Conservation (phyloP, 2,888 invertebrate genomes). For the Synanthedon andrenaeformis region DNA sequence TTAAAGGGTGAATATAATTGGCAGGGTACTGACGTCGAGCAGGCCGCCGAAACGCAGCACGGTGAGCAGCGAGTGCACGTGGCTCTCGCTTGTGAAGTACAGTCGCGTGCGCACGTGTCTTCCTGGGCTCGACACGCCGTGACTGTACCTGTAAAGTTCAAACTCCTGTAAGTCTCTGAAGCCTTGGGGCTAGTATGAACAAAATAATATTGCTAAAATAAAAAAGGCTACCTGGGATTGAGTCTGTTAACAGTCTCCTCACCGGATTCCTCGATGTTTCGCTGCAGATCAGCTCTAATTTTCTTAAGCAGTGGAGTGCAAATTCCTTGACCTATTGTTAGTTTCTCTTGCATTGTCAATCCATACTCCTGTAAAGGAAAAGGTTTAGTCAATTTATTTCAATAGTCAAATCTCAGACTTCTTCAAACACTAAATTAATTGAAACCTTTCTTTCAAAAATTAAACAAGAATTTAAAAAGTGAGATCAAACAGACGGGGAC, state of each 20-base stretch:
- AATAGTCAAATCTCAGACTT: too few species aligned
- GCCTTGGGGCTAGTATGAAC: too few species aligned
- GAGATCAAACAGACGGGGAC: too few species aligned
- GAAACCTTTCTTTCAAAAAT: background rate
- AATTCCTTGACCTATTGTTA: constrained; percentile 96
- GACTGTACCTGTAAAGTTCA: constrained; percentile 80
- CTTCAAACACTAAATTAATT: too few species aligned
- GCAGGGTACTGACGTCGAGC: constrained; percentile 76
- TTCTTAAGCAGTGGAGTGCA: constrained; percentile 97
- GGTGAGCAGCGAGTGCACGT: constrained; percentile 97
- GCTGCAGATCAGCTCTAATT: constrained; percentile 92
- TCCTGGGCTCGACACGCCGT: constrained; percentile 97
- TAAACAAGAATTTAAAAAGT: background rate
- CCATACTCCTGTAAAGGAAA: constrained; percentile 86
- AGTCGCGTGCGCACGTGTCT: constrained; percentile 98
- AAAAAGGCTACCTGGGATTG: constrained; percentile 81
- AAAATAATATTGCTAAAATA: too few species aligned
- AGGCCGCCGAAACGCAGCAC: constrained; percentile 94
- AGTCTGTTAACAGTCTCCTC: constrained; percentile 96
- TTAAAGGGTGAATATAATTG: too few species aligned
- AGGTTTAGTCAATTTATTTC: background rate
- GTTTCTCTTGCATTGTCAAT: constrained; percentile 92
- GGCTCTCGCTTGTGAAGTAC: constrained; percentile 99
- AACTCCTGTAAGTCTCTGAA: background rate
- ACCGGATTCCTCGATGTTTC: constrained; percentile 90